These are phyloP conservation scores for Apodemus speciosus DNA, from an alignment of 2,113 vertebrate species.

Conservation along the genomic window DNA sequence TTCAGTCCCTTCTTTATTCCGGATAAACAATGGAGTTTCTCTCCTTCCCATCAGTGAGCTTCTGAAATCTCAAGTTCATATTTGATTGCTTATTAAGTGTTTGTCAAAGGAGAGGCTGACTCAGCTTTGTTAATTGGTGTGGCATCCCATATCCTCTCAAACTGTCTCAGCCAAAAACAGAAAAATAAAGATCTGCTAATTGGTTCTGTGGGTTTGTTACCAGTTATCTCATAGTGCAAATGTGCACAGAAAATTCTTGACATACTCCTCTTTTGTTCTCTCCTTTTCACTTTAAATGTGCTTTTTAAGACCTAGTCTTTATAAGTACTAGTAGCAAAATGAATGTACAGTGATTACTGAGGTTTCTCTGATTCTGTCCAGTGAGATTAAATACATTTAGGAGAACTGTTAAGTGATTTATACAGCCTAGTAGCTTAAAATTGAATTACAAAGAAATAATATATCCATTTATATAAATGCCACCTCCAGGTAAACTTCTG, in stretches of 20 bases:
- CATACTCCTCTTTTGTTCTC: slow-evolving; percentile 21
- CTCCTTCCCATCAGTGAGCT: slow-evolving; percentile 24
- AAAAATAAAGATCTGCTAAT: slow-evolving; percentile 66
- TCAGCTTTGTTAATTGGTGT: slow-evolving; percentile 34
- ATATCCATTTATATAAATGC: not conserved
- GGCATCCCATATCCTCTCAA: not conserved
- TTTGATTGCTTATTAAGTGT: slow-evolving; percentile 39
- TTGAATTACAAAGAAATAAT: not conserved
- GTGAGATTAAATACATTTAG: not conserved
- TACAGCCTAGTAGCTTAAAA: not conserved
- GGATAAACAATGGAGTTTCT: slow-evolving; percentile 55
- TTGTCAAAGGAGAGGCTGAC: slow-evolving; percentile 59
- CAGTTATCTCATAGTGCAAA: not conserved
- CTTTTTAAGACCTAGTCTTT: not conserved
- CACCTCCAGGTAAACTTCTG: not conserved
- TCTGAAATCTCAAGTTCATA: slow-evolving; percentile 61
- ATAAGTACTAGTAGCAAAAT: not conserved
- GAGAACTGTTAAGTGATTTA: not conserved
- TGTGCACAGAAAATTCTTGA: not conserved
- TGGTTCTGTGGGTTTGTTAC: slow-evolving; percentile 19
- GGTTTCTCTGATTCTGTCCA: not conserved
- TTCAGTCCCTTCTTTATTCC: slow-evolving; percentile 60
- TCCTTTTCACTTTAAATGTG: not conserved
- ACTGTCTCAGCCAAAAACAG: slow-evolving; percentile 30
- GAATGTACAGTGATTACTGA: not conserved